phyloP scores from a whole-genome alignment of 2,113 vertebrate genomes.

The Sylvia atricapilla region DNA sequence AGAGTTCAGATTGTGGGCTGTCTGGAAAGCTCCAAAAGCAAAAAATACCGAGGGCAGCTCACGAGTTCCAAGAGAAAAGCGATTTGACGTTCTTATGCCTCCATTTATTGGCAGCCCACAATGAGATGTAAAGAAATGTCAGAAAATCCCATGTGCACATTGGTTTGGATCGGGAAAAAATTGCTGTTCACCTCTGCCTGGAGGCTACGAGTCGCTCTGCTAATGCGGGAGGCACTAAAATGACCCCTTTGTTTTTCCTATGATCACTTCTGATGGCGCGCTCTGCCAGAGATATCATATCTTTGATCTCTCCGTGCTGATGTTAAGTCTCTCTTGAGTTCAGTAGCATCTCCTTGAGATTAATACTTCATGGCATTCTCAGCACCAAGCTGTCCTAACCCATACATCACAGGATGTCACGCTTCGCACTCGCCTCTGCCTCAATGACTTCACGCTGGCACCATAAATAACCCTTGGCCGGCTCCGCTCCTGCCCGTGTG shows the following conservation, averaged over 20 bases:
- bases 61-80: background rate
- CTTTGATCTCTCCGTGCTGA: slow-evolving; percentile 79
- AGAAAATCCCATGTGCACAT: background rate
- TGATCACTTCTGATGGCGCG: slow-evolving; percentile 66
- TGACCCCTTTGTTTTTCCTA: slow-evolving; percentile 69
- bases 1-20: background rate
- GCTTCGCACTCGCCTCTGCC: slow-evolving; percentile 53
- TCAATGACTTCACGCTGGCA: slow-evolving; percentile 29
- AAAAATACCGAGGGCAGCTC: slow-evolving; percentile 7
- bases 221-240: slow-evolving; percentile 49
- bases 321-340: slow-evolving; percentile 78
- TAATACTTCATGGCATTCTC: slow-evolving; percentile 84
- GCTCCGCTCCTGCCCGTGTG: background rate
- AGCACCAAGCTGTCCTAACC: slow-evolving; percentile 85
- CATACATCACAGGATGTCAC: slow-evolving; percentile 83
- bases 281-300: slow-evolving; percentile 76
- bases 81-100: background rate
- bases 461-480: slow-evolving; percentile 33
- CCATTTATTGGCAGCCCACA: slow-evolving; percentile 37
- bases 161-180: background rate
- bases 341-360: slow-evolving; percentile 78
- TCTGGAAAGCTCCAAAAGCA: background rate
- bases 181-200: background rate
- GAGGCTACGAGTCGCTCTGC: slow-evolving; percentile 26
- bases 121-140: slow-evolving; percentile 35